These are phyloP conservation scores for Oncorhynchus clarkii DNA, from an alignment of 2,113 vertebrate species.

Conservation along the genomic window DNA sequence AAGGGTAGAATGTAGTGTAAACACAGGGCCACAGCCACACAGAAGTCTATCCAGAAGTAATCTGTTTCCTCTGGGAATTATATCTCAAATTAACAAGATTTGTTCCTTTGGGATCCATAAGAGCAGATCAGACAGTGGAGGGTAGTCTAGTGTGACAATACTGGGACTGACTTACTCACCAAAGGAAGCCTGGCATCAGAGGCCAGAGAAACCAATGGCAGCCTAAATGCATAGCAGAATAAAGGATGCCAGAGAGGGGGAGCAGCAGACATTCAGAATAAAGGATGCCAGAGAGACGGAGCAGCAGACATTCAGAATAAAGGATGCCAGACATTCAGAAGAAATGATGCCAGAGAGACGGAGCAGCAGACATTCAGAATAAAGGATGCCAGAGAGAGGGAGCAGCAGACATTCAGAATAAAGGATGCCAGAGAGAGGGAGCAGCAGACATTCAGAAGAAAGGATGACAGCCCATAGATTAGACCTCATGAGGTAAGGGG, in stretches of 20 bases:
- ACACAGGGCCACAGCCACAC: no score
- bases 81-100: no score
- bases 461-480: no score
- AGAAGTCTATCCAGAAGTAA: no score
- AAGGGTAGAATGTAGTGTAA: no score
- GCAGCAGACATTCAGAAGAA: background rate
- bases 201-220: background rate
- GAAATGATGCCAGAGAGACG: background rate
- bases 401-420: no score
- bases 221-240: background rate
- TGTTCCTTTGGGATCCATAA: background rate
- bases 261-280: no score
- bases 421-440: background rate
- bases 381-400: no score
- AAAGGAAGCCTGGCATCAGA: slow-evolving; percentile 5
- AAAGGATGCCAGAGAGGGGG: background rate
- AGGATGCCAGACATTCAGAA: no score
- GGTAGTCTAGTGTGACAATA: background rate
- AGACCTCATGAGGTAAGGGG: background rate
- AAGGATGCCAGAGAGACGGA: no score
- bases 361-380: background rate
- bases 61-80: no score
- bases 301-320: no score
- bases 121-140: background rate
- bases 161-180: slow-evolving; percentile 5